phyloP scores from a whole-genome alignment of 2,113 vertebrate species.

The Taurulus bubalis region DNA sequence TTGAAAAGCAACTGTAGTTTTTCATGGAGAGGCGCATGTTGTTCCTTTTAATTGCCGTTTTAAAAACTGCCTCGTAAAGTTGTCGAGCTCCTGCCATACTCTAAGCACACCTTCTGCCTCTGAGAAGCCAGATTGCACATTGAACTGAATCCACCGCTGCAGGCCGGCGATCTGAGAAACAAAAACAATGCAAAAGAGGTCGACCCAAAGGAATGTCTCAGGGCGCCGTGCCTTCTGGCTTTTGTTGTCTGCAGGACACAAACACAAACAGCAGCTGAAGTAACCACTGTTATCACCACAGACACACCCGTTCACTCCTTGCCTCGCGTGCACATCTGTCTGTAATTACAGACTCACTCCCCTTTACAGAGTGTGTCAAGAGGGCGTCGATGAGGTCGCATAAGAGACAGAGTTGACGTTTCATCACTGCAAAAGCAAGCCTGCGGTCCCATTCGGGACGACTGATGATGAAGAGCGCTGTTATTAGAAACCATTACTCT shows the following conservation, averaged over 20 bases:
- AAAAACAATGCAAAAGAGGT: constrained; percentile 24
- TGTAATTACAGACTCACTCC: constrained; percentile 41
- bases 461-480: background rate
- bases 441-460: background rate
- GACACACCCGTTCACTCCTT: background rate
- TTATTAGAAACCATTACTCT: constrained; percentile 34
- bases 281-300: constrained; percentile 25
- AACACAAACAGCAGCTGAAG: constrained; percentile 2
- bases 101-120: background rate
- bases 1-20: background rate
- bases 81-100: too few species aligned
- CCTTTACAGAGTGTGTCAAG: constrained; percentile 8
- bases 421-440: background rate
- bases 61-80: background rate
- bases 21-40: background rate
- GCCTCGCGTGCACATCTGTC: constrained; percentile 14
- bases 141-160: constrained; percentile 1
- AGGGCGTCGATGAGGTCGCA: background rate
- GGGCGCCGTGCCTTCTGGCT: background rate
- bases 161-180: background rate
- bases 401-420: background rate
- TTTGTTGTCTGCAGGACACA: constrained; percentile 31
- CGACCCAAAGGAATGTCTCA: constrained; percentile 59
- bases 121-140: background rate
- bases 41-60: background rate